Conservation (phyloP, 2,797 vertebrate genomes). For the Meriones psammophilus region DNA sequence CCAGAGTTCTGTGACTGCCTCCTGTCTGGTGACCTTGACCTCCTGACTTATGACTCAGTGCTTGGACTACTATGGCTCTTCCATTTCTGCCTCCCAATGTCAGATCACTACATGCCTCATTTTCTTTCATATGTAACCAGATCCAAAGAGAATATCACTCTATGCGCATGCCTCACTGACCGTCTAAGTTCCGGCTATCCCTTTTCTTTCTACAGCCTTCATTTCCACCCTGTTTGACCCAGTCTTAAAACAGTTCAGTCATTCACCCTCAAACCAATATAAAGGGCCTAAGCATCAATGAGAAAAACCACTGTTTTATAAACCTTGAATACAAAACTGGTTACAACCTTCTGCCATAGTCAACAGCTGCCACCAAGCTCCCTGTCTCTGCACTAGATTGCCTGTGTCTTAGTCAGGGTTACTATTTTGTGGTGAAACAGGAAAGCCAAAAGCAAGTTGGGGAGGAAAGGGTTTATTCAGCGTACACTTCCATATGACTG, state of each 20-base stretch:
- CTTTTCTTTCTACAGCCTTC: neutral
- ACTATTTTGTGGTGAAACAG: neutral
- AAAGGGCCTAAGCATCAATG: neutral
- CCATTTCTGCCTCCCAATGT: neutral
- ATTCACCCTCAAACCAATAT: neutral
- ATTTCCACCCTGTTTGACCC: neutral
- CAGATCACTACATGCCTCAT: neutral
- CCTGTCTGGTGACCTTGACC: neutral
- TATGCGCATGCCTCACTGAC: neutral
- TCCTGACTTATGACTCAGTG: neutral
- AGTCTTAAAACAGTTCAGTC: neutral
- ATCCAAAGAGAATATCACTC: neutral
- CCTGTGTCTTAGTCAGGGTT: neutral
- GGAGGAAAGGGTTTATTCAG: neutral
- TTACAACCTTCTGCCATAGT: neutral
- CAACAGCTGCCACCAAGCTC: neutral
- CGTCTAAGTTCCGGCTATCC: neutral
- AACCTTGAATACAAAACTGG: neutral
- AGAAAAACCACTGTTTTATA: neutral
- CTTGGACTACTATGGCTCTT: neutral
- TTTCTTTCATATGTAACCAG: neutral
- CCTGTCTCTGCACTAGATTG: neutral
- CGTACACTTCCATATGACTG: neutral
- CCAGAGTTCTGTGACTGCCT: neutral
- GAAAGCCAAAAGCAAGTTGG: neutral